These are phyloP conservation scores for Hemicentrotus pulcherrimus DNA, from an alignment of 35 echinoderm and acorn worm genomes.

Conservation along the genomic window DNA sequence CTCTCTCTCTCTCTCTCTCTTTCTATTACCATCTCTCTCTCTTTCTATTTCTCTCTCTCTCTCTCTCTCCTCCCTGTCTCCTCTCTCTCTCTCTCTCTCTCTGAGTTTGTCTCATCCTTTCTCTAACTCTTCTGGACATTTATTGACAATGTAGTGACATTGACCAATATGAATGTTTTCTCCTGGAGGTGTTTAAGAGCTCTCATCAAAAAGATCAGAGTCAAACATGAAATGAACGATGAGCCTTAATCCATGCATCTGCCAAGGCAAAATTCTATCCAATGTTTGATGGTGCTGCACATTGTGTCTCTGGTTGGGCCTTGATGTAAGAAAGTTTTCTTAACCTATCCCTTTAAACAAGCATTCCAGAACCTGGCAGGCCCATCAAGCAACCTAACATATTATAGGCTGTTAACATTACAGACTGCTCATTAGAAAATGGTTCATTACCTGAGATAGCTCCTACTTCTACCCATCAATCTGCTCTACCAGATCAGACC, in stretches of 20 bases:
- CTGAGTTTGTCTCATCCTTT: not conserved
- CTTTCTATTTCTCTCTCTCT: not conserved
- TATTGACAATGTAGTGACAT: not conserved
- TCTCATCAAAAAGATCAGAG: no score
- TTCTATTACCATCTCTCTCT: not conserved
- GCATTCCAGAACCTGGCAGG: not conserved
- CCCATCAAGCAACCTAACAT: not conserved
- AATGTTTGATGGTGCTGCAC: not conserved
- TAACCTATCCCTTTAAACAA: not conserved
- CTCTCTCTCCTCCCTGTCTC: not conserved
- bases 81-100: not conserved
- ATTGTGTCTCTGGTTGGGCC: not conserved
- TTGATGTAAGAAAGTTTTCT: not conserved
- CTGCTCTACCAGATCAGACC: no score
- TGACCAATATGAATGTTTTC: not conserved
- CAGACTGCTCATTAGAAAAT: constrained; percentile 2
- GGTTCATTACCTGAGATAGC: constrained; percentile 9
- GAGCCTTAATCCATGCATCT: not conserved
- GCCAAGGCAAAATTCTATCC: not conserved
- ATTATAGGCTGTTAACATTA: constrained; percentile 13
- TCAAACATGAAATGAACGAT: not conserved
- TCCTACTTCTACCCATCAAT: not conserved
- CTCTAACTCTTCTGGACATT: not conserved
- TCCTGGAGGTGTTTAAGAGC: no score
- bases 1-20: not conserved